These are phyloP conservation scores for Lutjanus erythropterus DNA, from an alignment of 2,113 vertebrate genomes.

Conservation along the genomic window DNA sequence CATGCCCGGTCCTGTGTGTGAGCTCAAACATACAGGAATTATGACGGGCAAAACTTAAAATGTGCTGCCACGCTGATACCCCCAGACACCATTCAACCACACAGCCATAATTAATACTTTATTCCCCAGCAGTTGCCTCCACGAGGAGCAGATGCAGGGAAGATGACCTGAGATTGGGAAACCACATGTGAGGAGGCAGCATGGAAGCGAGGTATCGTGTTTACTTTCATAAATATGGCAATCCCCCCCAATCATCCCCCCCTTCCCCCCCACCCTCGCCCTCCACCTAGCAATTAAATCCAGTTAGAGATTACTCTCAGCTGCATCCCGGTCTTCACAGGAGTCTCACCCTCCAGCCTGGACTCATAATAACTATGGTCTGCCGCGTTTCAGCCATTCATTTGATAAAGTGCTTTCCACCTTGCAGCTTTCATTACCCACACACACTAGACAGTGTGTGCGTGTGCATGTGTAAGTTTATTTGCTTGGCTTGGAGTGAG, in stretches of 20 bases:
- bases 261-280: slow-evolving; percentile 55
- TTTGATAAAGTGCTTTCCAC: slow-evolving; percentile 83
- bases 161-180: slow-evolving; percentile 85
- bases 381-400: slow-evolving; percentile 79
- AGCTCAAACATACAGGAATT: slow-evolving; percentile 81
- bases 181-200: slow-evolving; percentile 85
- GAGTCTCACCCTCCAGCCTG: slow-evolving; percentile 80
- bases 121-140: slow-evolving; percentile 84
- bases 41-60: slow-evolving; percentile 82
- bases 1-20: slow-evolving; percentile 83
- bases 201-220: slow-evolving; percentile 78
- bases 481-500: slow-evolving; percentile 49
- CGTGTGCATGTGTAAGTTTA: slow-evolving; percentile 45
- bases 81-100: slow-evolving; percentile 85
- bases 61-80: slow-evolving; percentile 80
- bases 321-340: slow-evolving; percentile 78
- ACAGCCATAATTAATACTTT: slow-evolving; percentile 89
- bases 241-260: slow-evolving; percentile 78
- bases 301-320: slow-evolving; percentile 86
- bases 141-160: slow-evolving; percentile 84
- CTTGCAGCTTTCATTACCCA: slow-evolving; percentile 79
- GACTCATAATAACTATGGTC: slow-evolving; percentile 82
- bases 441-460: slow-evolving; percentile 52
- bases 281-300: slow-evolving; percentile 81
- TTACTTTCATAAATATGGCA: slow-evolving; percentile 87